Base-by-base conservation (phyloP, 1,140 invertebrate species). In the Solenopsis invicta region DNA sequence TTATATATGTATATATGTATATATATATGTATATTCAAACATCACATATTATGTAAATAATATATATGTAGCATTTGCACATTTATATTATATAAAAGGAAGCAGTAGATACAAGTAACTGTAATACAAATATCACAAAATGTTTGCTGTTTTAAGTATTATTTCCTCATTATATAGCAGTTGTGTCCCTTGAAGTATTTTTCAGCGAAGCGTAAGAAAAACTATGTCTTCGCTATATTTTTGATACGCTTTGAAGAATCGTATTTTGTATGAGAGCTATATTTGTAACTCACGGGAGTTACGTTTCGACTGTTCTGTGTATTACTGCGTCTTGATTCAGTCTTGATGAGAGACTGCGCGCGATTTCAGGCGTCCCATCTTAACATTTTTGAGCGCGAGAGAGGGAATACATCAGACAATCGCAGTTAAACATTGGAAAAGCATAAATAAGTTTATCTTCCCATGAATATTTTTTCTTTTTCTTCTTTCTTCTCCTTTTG, bases 401-500 rank as follows among this genome's bases (percentile, higher is more conserved):
- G 9, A 24, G 48, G 29, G 71, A 21, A 29, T 4, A 1, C 21
- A n/a, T 0, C 16, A 18, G 21, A 12, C 54, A 9, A 8, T 41
- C 52, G 21, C 50, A 59, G 8, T 41, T 41, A 59, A 67, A 41
- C 24, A 29, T 29, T 52, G 76, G 54, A 61, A 67, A 62, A 34
- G 21, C 10, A 9, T 29, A 1, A 4, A 34, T n/a, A 45, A 18
- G 50, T 24, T 56, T 85, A 82, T 87, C 88, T 90, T 59, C 84
- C 56, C 71, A 80, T 62, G 21, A 45, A 75, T 50, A 45, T 10
- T n/a, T 56, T 12, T 29, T 9, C 29, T 37, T 10, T 56, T 8
- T 64, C 8, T 13, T 61, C 59, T 24, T 34, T 50, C 41, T 13
- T 69, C 45, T 77, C 75, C 86, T 88, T 88, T 88, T 88, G 80